phyloP scores from a whole-genome alignment of 2,797 vertebrate species.

The Micromesistius poutassou region DNA sequence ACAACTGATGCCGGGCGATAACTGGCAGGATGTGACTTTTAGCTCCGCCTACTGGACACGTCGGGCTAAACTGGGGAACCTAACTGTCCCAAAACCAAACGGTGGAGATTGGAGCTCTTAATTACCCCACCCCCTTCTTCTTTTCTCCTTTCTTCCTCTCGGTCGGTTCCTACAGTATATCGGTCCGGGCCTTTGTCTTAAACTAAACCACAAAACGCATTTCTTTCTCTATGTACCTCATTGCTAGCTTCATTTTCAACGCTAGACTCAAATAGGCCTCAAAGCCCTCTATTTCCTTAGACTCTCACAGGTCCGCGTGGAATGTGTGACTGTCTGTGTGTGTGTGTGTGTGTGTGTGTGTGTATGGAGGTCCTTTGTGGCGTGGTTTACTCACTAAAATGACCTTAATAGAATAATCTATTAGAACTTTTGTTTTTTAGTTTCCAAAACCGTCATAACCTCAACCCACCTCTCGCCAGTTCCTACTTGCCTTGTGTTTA shows the following conservation, averaged over 20 bases:
- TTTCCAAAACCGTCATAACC: constrained; percentile 14
- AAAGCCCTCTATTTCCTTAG: not conserved
- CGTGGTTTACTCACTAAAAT: not conserved
- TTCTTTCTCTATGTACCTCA: not conserved
- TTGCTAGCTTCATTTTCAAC: not conserved
- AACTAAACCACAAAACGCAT: not conserved
- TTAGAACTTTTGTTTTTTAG: not conserved
- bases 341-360: too few species aligned
- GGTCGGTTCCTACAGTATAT: not conserved
- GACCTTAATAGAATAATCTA: not conserved
- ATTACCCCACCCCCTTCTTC: not conserved
- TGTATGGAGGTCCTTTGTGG: not conserved
- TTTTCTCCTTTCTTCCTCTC: not conserved
- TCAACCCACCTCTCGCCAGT: not conserved
- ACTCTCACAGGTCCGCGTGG: not conserved
- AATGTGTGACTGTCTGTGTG: not conserved
- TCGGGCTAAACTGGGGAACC: not conserved
- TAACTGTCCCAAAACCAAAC: not conserved
- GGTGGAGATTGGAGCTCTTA: not conserved
- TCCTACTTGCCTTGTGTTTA: constrained; percentile 7
- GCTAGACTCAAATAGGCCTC: not conserved
- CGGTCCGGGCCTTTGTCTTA: not conserved
- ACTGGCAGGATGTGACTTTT: not conserved
- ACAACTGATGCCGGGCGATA: not conserved
- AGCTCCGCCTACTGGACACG: not conserved